Evolutionary conservation across 1,140 invertebrate species (phyloP), one percentile per base, ranked within the genome.

Genomic region (Lamellibrachia luymesi): DNA sequence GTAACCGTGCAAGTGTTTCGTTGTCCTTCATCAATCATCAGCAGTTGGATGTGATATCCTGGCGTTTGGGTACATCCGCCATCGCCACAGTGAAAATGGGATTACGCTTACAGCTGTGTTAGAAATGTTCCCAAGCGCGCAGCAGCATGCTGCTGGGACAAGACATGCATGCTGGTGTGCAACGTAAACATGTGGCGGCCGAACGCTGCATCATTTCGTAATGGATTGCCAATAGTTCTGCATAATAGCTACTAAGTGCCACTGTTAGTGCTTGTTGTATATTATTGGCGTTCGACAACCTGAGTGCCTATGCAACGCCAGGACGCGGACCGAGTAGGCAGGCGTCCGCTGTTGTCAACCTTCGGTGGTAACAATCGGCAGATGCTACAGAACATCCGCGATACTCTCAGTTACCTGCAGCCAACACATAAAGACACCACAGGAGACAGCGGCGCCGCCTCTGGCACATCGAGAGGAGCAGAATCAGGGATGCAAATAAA

Each of bases 301-400:
- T 80, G 64, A 8, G 64, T 80, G 64, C 64, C 64, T 80, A 80
- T 80, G 64, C 64, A 80, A 80, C 64, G 93, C 52, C 94, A 94
- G 10, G 92, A 94, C 92, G 94, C 92, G 92, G 64, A 80, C 17
- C 64, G 64, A 80, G 92, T 93, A 89, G 95, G 95, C 91, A 94
- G 95, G 93, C 93, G 95, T 92, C 95, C 95, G 10, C 94, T 95
- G 91, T 94, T 95, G 92, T 93, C 94, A 22, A 95, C 95, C 10
- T 95, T 95, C 93, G 94, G 94, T 90, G 95, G 95, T 51, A 94
- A 95, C 92, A 95, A 95, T 94, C 95, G 95, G 91, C 95, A 96
- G 93, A 96, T 96, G 95, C 94, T 96, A 56, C 94, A 95, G 93
- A 95, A 95, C 64, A 95, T 96, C 89, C 94, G 95, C 13, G 95